Evolutionary conservation across 2,113 vertebrate genomes (phyloP).

Genomic region (Empidonax traillii): DNA sequence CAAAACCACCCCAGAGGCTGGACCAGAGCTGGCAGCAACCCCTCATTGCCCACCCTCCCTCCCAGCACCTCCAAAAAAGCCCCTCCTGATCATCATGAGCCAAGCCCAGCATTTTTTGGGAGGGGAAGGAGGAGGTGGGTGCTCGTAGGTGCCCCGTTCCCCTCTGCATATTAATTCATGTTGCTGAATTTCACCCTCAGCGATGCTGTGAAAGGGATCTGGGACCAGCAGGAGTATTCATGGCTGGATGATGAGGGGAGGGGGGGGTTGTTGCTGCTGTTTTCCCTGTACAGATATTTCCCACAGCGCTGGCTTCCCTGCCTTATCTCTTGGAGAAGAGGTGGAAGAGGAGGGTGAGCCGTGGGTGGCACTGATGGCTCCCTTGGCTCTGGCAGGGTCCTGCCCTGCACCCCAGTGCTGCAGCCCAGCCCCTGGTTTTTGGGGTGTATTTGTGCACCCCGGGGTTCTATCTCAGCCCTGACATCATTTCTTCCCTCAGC

Average conservation of each 20-base stretch:
- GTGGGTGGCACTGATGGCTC: too few relatives aligned
- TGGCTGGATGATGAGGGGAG: background rate
- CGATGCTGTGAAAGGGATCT: background rate
- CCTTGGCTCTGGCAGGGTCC: too few relatives aligned
- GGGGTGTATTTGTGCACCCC: background rate
- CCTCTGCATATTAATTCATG: background rate
- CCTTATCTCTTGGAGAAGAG: too few relatives aligned
- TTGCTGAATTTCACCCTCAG: background rate
- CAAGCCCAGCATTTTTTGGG: background rate
- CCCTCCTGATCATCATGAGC: rapidly evolving
- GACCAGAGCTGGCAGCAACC: background rate
- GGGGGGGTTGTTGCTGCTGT: too few relatives aligned
- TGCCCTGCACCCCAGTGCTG: too few relatives aligned
- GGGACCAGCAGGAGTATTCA: background rate
- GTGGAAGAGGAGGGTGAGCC: too few relatives aligned
- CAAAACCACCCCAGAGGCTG: rapidly evolving
- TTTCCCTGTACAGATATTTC: too few relatives aligned
- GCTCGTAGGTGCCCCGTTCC: background rate
- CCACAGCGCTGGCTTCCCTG: too few relatives aligned
- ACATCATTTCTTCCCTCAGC: rapidly evolving
- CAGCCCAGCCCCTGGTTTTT: background rate
- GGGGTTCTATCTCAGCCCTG: background rate
- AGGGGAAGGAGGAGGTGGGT: rapidly evolving
- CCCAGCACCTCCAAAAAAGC: background rate
- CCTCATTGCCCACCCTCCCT: background rate